Conservation (phyloP, 2,797 vertebrate species). For the Diplodus puntazzo region DNA sequence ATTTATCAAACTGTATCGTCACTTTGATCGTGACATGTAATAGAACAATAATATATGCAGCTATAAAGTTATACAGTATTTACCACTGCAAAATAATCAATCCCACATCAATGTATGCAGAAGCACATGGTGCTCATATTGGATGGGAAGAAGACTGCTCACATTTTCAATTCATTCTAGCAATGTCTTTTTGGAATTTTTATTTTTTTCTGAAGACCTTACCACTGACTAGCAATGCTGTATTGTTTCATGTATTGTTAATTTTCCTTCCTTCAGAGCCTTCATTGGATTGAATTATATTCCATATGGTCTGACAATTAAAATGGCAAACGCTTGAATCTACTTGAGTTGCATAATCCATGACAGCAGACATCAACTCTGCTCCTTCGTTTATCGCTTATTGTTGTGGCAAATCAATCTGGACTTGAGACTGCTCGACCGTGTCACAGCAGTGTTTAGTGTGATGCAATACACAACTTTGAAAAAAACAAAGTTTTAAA, state of each 20-base stretch:
- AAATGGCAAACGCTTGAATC: background rate
- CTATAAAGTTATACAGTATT: background rate
- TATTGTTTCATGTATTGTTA: background rate
- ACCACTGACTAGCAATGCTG: background rate
- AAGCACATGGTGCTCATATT: background rate
- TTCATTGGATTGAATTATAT: background rate
- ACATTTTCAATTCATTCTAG: background rate
- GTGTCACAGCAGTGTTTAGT: background rate
- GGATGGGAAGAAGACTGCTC: background rate
- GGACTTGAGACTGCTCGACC: background rate
- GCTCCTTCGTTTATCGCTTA: background rate
- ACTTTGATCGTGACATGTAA: background rate
- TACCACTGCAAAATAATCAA: background rate
- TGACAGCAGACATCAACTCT: background rate
- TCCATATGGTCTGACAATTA: background rate
- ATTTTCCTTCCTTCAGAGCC: conserved; percentile 1
- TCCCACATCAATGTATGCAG: background rate
- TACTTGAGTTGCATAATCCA: background rate
- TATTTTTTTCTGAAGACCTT: background rate
- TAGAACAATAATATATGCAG: background rate
- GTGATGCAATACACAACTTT: background rate
- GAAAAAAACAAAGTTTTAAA: background rate
- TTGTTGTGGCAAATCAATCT: conserved; percentile 3
- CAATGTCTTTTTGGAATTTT: background rate
- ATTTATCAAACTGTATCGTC: background rate